phyloP scores from a whole-genome alignment of 2,888 invertebrate species.

The Acrocyrtus sp. region DNA sequence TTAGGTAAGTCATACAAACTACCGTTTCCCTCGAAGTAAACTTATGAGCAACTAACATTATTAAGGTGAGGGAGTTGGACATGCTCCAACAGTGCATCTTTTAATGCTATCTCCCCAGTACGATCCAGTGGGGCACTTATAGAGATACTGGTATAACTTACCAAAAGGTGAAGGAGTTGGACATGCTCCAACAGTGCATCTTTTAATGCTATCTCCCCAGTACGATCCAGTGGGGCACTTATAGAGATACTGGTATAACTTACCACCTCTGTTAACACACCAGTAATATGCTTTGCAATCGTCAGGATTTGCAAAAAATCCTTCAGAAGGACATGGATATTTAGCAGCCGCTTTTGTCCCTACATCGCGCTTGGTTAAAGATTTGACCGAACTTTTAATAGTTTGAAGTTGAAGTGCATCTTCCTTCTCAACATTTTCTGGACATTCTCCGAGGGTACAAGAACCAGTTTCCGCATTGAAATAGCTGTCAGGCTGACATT shows the following conservation, averaged over 20 bases:
- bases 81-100: slow-evolving; percentile 20
- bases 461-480: background rate
- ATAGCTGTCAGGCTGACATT: slow-evolving; percentile 23
- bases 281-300: slow-evolving; percentile 24
- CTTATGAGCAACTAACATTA: too few species aligned
- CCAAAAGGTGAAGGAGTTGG: slow-evolving; percentile 8
- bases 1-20: too few species aligned
- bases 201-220: background rate
- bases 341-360: background rate
- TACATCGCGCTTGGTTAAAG: background rate
- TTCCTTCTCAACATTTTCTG: too few species aligned
- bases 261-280: slow-evolving; percentile 4
- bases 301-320: slow-evolving; percentile 10
- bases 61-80: slow-evolving; percentile 14
- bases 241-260: slow-evolving; percentile 10
- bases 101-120: background rate
- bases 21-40: too few species aligned
- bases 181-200: slow-evolving; percentile 26
- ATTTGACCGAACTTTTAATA: background rate
- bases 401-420: background rate
- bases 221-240: slow-evolving; percentile 17
- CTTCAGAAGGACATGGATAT: slow-evolving; percentile 6
- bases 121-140: slow-evolving; percentile 9
- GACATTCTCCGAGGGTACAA: slow-evolving; percentile 17
- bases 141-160: slow-evolving; percentile 18